Evolutionary conservation across 2,113 vertebrate species (phyloP), one percentile per base, ranked within the genome.

Genomic region (Plectropomus leopardus): DNA sequence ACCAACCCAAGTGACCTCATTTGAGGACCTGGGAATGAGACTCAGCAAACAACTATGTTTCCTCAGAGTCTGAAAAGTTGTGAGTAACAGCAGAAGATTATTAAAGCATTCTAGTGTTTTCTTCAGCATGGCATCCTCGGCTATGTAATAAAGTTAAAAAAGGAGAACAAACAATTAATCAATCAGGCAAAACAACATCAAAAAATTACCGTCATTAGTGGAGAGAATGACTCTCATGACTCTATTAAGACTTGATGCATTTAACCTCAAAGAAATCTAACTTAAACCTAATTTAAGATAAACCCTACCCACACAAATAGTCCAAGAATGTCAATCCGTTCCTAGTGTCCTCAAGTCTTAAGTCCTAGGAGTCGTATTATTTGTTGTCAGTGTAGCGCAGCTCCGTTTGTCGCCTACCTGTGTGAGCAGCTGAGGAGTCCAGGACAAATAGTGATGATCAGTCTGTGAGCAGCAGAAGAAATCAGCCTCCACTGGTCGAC

Each of bases 331-430:
- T 40, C 45, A 51, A 23, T 50, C 44, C 7, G 10, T 42, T 55
- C 5, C n/a, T 44, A 23, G 19, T 3, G 11, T 23, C 24, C 6
- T n/a, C n/a, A n/a, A 13, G 51, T 58, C 34, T 70, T 0, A 0
- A 55, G n/a, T n/a, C 16, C 2, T 47, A 30, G 15, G 16, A 1
- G 3, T 32, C 1, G 0, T 53, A 13, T 50, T 24, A 34, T 13
- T 11, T 14, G 23, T 4, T 61, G 21, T 32, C 44, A 16, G 14
- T 44, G 21, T 42, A 16, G 17, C 1, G 5, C 1, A n/a, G 47
- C 14, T 57, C 30, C 13, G 61, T 60, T 28, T 51, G 64, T 53
- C 11, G 78, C 87, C 24, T 92, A 92, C 90, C 91, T 92, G 74
- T 66, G 66, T 47, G 84, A 75, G 47, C 75, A 8, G 68, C 61